A percentile compares a stretch with the other conserved stretches of the same genome.
Conservation (phyloP, 2,797 vertebrate genomes). For the Luscinia luscinia region DNA sequence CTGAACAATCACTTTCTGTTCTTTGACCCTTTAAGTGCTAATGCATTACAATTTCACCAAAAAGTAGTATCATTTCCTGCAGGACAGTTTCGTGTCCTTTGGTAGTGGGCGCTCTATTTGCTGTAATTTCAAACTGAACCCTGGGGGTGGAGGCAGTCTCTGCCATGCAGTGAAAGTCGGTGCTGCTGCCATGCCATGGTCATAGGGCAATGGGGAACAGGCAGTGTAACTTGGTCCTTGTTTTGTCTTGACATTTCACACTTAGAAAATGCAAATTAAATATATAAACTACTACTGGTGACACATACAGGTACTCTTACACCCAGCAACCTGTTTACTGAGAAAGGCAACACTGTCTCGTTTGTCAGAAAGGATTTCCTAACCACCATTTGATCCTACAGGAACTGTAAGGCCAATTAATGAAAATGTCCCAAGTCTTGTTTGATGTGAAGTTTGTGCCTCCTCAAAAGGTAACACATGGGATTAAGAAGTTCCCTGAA, state of each 20-base stretch:
- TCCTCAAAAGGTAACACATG: neutral
- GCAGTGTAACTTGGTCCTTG: fast-evolving
- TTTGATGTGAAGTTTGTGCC: neutral
- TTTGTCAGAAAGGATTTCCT: neutral
- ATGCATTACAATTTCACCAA: neutral
- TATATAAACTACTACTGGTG: too few species aligned
- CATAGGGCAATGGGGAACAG: fast-evolving
- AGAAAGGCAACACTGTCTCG: neutral
- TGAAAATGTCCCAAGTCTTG: neutral
- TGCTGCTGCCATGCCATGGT: neutral
- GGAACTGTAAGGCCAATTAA: neutral
- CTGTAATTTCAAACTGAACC: neutral
- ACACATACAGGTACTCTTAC: neutral
- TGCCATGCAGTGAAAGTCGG: neutral
- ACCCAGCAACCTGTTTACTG: fast-evolving
- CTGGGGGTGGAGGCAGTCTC: neutral
- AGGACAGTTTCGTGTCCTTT: neutral
- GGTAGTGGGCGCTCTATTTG: neutral
- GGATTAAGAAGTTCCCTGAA: neutral
- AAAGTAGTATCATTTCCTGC: neutral
- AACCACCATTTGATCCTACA: neutral
- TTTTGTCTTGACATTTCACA: neutral
- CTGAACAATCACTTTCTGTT: neutral
- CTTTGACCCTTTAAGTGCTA: neutral
- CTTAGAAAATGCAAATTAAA: too few species aligned